Percentiles rank a stretch among this genome's conserved stretches.
Conservation (phyloP, 2,888 invertebrate species). For the Frankliniella fusca region DNA sequence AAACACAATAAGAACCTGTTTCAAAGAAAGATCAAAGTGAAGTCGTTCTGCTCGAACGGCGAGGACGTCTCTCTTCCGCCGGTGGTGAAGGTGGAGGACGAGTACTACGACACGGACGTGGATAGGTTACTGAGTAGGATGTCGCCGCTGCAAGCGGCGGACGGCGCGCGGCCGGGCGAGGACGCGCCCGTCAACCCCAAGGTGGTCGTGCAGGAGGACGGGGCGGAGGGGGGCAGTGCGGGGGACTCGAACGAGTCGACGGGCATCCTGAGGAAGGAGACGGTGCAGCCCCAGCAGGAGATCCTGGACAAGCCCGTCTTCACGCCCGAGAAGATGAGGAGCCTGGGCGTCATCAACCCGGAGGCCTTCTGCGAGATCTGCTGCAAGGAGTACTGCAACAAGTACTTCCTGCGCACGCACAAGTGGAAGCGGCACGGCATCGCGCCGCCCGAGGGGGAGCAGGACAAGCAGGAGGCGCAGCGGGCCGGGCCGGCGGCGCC, state of each 20-base stretch:
- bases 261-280: slow-evolving; percentile 5
- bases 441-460: slow-evolving; percentile 47
- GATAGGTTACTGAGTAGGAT: neutral
- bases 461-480: neutral
- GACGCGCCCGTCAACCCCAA: neutral
- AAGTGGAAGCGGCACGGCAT: slow-evolving; percentile 88
- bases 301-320: slow-evolving; percentile 53
- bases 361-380: slow-evolving; percentile 90
- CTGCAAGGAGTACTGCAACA: slow-evolving; percentile 88
- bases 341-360: slow-evolving; percentile 75
- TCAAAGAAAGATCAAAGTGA: slow-evolving; percentile 3
- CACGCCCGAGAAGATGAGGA: slow-evolving; percentile 66
- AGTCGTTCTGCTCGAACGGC: slow-evolving; percentile 1
- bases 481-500: slow-evolving; percentile 30
- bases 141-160: neutral
- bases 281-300: neutral
- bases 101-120: neutral
- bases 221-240: neutral
- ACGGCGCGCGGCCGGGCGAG: neutral
- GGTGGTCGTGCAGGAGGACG: neutral
- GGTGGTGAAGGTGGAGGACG: slow-evolving; percentile 12
- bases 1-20: slow-evolving; percentile 1
- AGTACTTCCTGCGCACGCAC: slow-evolving; percentile 86
- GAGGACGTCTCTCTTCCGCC: neutral
- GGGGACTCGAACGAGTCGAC: slow-evolving; percentile 20